phyloP scores from a whole-genome alignment of 2,113 vertebrate species.

The Ctenodactylus gundi region DNA sequence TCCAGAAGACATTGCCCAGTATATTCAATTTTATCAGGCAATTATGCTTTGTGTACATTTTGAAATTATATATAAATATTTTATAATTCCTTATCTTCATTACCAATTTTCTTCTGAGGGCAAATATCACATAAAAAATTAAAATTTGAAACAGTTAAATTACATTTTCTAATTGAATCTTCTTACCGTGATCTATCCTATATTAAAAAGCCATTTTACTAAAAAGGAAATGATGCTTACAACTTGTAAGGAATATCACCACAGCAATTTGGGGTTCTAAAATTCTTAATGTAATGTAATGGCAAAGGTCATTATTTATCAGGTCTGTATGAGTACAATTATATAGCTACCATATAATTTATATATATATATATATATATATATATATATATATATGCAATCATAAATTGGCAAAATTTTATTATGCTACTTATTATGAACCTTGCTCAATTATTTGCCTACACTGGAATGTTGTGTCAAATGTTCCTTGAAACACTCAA shows the following conservation, averaged over 20 bases:
- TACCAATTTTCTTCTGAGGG: neutral
- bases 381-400: neutral
- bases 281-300: neutral
- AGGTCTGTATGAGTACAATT: neutral
- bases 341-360: neutral
- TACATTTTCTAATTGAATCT: neutral
- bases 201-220: slow-evolving; percentile 7
- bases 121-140: neutral
- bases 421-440: neutral
- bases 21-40: neutral
- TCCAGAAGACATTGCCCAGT: neutral
- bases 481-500: neutral
- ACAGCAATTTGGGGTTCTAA: neutral
- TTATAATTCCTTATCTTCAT: neutral
- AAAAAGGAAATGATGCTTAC: neutral
- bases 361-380: neutral
- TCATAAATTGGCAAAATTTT: neutral
- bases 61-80: neutral
- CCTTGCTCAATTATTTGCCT: neutral
- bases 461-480: neutral
- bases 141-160: neutral
- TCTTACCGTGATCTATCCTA: neutral
- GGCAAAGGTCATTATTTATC: neutral
- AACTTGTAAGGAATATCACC: neutral
- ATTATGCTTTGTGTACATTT: neutral